These are phyloP conservation scores for Capricornis sumatraensis DNA, from an alignment of 2,113 vertebrate species.

Conservation along the genomic window DNA sequence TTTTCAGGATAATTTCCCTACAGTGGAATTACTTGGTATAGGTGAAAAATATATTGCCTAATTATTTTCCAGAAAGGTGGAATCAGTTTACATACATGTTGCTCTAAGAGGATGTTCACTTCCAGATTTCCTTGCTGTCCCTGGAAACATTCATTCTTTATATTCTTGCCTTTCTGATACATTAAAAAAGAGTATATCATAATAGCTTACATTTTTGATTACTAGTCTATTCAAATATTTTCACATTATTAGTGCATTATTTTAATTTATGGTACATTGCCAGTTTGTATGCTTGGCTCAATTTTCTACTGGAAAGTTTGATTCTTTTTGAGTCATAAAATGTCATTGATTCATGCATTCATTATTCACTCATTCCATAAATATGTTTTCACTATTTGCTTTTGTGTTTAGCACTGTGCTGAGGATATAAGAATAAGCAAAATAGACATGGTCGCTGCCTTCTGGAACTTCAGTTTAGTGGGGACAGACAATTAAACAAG, in stretches of 20 bases:
- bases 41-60: conserved; percentile 33
- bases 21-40: neutral
- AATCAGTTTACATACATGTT: neutral
- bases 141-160: neutral
- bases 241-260: neutral
- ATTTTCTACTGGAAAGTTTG: conserved; percentile 16
- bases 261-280: neutral
- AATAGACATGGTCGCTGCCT: neutral
- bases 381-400: conserved; percentile 18
- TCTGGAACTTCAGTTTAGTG: neutral
- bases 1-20: neutral
- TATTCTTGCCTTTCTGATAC: neutral
- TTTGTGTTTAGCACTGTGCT: neutral
- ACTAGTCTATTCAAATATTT: neutral
- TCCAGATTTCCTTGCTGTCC: neutral
- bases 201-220: neutral
- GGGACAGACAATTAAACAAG: neutral
- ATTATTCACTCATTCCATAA: neutral
- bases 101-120: conserved; percentile 12
- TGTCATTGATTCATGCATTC: neutral
- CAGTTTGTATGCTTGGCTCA: neutral
- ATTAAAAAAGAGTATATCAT: neutral
- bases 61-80: conserved; percentile 26
- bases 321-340: conserved; percentile 9
- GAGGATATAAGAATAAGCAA: neutral